phyloP scores from a whole-genome alignment of 1,140 invertebrate genomes.

The Aplysia californica region DNA sequence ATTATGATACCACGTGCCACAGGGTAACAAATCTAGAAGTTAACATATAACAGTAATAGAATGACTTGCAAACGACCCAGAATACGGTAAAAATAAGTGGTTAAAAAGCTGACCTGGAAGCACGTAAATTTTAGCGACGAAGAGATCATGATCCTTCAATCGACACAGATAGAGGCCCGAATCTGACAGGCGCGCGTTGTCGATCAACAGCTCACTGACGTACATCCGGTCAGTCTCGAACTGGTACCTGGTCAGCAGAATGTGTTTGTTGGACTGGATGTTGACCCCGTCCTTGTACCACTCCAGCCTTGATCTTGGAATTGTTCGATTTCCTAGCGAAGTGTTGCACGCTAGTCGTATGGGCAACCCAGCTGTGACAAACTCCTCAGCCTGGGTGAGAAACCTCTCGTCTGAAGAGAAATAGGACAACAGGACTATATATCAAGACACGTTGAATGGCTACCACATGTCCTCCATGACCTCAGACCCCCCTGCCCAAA shows the following conservation, averaged over 20 bases:
- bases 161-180: conserved; percentile 2
- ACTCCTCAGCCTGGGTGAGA: not conserved
- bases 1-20: too few relatives aligned
- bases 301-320: not conserved
- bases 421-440: too few relatives aligned
- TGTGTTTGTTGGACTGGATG: not conserved
- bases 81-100: too few relatives aligned
- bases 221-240: conserved; percentile 1
- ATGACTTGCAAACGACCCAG: too few relatives aligned
- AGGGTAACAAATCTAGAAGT: too few relatives aligned
- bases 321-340: not conserved
- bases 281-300: conserved; percentile 17
- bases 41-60: too few relatives aligned
- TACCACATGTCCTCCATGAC: too few relatives aligned
- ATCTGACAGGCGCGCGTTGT: not conserved
- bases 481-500: too few relatives aligned
- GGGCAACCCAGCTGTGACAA: not conserved
- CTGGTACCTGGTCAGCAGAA: conserved; percentile 15
- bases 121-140: not conserved
- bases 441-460: too few relatives aligned
- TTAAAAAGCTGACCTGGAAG: conserved; percentile 21
- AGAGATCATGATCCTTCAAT: not conserved
- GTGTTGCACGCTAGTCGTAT: not conserved
- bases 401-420: too few relatives aligned
- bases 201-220: not conserved